Evolutionary conservation across 2,888 invertebrate genomes (phyloP), one percentile per base, ranked within the genome.

Genomic region (Protodeltote pygarga): DNA sequence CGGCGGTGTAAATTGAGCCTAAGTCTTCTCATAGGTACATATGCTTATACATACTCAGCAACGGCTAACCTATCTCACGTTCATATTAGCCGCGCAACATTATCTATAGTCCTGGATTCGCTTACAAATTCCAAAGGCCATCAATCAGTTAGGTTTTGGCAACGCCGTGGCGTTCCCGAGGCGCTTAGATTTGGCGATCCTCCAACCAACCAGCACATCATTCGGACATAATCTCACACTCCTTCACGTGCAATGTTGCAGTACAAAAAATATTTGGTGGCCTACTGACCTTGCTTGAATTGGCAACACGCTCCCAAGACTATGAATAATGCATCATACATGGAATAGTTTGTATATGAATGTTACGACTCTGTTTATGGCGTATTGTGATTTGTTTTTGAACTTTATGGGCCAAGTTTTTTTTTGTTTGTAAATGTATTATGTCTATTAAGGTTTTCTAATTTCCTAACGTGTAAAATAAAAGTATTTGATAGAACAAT

Each of bases 91-190:
- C 20, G 37, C 39, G 45, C 21, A 65, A 34, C 45, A 48, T 71
- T 54, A 66, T 61, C 38, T 42, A 40, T 41, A 57, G 62, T 51
- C 57, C 58, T 55, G 63, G 61, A 67, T 72, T 66, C 65, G 52
- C 69, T 64, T 61, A 69, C 71, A 75, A 77, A 76, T 78, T 76
- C 69, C 71, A 73, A 68, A 75, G 73, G 73, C 71, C 78, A 78
- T 81, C 75, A 75, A 80, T 80, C 81, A 77, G 76, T 73, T 73
- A 76, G 72, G 63, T 70, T 74, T 79, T 79, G 79, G 79, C 77
- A 79, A 74, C 64, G 61, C 55, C 59, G 47, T 70, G 59, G 52
- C 70, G 70, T 64, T 66, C 73, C 78, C 75, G 58, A 71, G 77
- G 77, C 76, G 67, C 59, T 70, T 58, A 63, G 72, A 75, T 68